A percentile compares a stretch with the other conserved stretches of the same genome.
These are phyloP conservation scores for Choloepus hoffmanni DNA, from an alignment of 2,113 vertebrate species.

Conservation along the genomic window DNA sequence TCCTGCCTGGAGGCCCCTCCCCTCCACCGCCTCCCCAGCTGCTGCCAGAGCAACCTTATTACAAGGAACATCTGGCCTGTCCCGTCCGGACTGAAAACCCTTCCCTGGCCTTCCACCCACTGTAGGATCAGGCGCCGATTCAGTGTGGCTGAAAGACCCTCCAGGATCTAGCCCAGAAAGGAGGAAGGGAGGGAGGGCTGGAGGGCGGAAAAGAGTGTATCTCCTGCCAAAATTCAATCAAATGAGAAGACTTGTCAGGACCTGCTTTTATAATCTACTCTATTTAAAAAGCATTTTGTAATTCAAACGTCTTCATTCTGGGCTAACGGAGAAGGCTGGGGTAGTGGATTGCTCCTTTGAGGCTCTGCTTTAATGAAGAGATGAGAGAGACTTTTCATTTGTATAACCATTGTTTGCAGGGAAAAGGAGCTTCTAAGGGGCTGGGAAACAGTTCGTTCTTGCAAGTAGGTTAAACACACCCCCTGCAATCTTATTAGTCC, in stretches of 20 bases:
- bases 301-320: slow-evolving; percentile 70
- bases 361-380: slow-evolving; percentile 77
- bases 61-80: too few species aligned
- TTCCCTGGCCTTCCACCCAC: not conserved
- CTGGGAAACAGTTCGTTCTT: slow-evolving; percentile 15
- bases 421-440: slow-evolving; percentile 72
- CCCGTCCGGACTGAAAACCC: not conserved
- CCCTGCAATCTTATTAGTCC: slow-evolving; percentile 56
- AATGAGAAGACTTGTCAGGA: slow-evolving; percentile 27
- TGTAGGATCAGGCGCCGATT: not conserved
- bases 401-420: slow-evolving; percentile 72
- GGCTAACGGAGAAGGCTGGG: slow-evolving; percentile 60
- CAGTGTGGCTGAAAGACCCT: not conserved
- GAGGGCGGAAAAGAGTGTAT: not conserved
- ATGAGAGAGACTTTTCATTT: slow-evolving; percentile 74
- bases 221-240: not conserved
- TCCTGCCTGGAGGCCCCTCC: fast-evolving
- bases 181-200: not conserved
- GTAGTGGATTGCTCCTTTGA: slow-evolving; percentile 68
- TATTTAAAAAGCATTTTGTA: slow-evolving; percentile 70
- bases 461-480: slow-evolving; percentile 76
- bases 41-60: not conserved
- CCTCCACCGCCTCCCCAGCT: not conserved
- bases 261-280: slow-evolving; percentile 11
- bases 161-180: not conserved